These are phyloP conservation scores for Candidula unifasciata DNA, from an alignment of 2,888 invertebrate genomes.

Conservation along the genomic window DNA sequence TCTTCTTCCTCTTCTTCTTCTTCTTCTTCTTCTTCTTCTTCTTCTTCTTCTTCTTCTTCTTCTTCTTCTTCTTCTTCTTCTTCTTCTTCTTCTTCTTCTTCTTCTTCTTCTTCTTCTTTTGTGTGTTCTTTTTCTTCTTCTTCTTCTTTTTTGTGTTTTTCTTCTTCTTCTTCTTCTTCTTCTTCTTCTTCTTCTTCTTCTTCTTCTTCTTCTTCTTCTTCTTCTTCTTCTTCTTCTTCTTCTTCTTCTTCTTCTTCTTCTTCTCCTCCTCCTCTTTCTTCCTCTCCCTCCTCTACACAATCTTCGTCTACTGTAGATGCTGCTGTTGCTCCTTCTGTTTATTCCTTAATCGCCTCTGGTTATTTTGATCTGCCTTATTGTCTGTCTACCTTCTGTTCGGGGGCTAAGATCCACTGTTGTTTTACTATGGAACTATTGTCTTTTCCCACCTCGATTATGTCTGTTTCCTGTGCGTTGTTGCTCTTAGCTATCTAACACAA, in stretches of 20 bases:
- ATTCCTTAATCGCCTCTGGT: too few species aligned
- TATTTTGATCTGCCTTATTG: too few species aligned
- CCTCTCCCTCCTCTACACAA: not conserved
- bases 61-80: conserved; percentile 4
- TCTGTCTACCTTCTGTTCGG: too few species aligned
- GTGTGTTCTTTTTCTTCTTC: not conserved
- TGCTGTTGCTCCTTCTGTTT: not conserved
- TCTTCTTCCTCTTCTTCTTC: conserved; percentile 14
- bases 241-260: not conserved
- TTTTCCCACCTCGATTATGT: too few species aligned
- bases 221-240: not conserved
- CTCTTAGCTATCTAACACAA: too few species aligned
- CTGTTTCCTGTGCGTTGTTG: too few species aligned
- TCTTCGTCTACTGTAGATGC: not conserved
- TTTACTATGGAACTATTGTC: too few species aligned
- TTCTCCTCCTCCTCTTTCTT: not conserved
- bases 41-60: conserved; percentile 17
- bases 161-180: not conserved
- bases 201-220: not conserved
- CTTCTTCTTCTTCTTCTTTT: not conserved
- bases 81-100: conserved; percentile 7
- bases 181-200: not conserved
- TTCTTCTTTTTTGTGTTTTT: not conserved
- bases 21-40: conserved; percentile 21
- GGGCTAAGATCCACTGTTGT: too few species aligned